A percentile compares a stretch with the other conserved stretches of the same genome.
phyloP scores from a whole-genome alignment of 2,888 invertebrate genomes.

The Gymnoscelis rufifasciata region DNA sequence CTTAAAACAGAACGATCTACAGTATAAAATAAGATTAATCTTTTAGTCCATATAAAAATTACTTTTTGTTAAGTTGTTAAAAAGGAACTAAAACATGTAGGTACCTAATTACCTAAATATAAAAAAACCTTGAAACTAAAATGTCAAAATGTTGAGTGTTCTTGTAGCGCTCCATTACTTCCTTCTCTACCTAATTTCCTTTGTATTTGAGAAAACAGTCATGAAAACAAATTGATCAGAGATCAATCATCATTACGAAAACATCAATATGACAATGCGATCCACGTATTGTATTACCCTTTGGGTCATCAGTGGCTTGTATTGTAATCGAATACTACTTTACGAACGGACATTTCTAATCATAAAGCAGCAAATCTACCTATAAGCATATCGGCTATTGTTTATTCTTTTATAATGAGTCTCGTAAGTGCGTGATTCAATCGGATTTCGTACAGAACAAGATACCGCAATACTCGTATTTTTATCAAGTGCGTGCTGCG shows the following conservation, averaged over 20 bases:
- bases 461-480: too few species aligned
- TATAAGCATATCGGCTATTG: conserved; percentile 15
- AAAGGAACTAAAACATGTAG: too few species aligned
- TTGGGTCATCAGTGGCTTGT: conserved; percentile 13
- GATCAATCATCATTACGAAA: conserved; percentile 8
- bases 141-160: too few species aligned
- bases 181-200: too few species aligned
- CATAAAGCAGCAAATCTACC: conserved; percentile 3
- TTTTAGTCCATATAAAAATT: too few species aligned
- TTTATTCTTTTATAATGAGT: conserved; percentile 25
- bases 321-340: conserved; percentile 24
- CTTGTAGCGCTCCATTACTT: too few species aligned
- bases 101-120: too few species aligned
- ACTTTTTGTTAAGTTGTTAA: too few species aligned
- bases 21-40: too few species aligned
- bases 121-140: too few species aligned
- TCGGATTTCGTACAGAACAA: not conserved
- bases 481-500: conserved; percentile 6
- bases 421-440: conserved; percentile 10
- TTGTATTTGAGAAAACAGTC: not conserved
- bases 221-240: conserved; percentile 7
- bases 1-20: too few species aligned
- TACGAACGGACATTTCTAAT: conserved; percentile 9
- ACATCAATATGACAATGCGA: conserved; percentile 8
- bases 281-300: conserved; percentile 23